These are phyloP conservation scores for Cerastis leucographa DNA, from an alignment of 2,888 invertebrate genomes.

Conservation along the genomic window DNA sequence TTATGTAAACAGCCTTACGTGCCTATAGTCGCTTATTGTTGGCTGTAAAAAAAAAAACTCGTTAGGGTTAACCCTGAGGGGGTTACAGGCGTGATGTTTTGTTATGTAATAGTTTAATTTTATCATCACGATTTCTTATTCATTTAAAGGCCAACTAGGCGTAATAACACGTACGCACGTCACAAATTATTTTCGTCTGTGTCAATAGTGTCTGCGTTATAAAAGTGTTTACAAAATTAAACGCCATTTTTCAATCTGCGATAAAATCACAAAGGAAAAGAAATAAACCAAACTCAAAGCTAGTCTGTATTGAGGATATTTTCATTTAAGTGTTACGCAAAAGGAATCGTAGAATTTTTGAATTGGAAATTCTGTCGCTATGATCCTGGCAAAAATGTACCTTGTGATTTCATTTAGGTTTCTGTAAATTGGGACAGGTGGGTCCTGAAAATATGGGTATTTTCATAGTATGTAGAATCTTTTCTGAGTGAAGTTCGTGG, in stretches of 20 bases:
- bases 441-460: neutral
- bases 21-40: constrained; percentile 53
- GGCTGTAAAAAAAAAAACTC: constrained; percentile 46
- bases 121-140: too few relatives aligned
- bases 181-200: neutral
- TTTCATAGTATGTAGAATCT: neutral
- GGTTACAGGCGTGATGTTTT: too few relatives aligned
- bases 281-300: constrained; percentile 26
- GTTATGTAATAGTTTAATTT: too few relatives aligned
- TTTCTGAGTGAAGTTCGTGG: neutral
- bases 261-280: constrained; percentile 4
- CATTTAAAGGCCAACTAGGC: too few relatives aligned
- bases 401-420: constrained; percentile 14
- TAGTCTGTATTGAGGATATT: constrained; percentile 24
- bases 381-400: neutral
- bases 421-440: neutral
- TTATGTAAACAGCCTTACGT: constrained; percentile 46
- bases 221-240: constrained; percentile 20
- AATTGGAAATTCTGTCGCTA: constrained; percentile 20
- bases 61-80: too few relatives aligned
- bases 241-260: constrained; percentile 30
- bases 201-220: neutral
- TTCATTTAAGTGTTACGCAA: constrained; percentile 12
- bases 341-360: constrained; percentile 19
- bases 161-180: too few relatives aligned